Evolutionary conservation across 1,140 invertebrate species (phyloP).

Genomic region (Trichonephila inaurata): DNA sequence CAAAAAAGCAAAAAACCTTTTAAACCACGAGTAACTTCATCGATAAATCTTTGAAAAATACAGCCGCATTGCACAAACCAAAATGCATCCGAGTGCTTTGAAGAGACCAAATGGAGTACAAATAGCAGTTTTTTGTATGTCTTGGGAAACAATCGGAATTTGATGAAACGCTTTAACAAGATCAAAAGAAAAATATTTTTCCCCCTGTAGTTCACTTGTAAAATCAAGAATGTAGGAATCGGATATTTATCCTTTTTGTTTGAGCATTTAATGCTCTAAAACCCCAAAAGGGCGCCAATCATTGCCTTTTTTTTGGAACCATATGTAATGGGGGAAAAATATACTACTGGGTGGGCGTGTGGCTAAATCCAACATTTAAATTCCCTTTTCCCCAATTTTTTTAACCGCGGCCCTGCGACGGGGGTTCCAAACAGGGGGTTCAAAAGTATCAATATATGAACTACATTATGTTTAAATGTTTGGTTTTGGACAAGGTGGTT

Average conservation of each 20-base stretch:
- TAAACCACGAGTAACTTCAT: no score
- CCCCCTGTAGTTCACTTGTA: not conserved
- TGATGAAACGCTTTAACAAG: not conserved
- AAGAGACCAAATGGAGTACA: no score
- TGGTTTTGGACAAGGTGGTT: not conserved
- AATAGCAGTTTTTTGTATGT: conserved; percentile 51
- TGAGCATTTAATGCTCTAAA: no score
- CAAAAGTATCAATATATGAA: no score
- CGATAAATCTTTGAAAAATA: conserved; percentile 65
- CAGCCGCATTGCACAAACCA: not conserved
- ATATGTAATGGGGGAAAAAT: conserved; percentile 78
- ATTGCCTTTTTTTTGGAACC: conserved; percentile 68
- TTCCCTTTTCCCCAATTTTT: not conserved
- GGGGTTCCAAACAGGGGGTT: conserved; percentile 27
- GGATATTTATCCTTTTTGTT: no score
- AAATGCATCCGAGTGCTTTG: conserved; percentile 48
- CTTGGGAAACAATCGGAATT: not conserved
- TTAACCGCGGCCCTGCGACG: conserved; percentile 49
- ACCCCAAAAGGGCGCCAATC: no score
- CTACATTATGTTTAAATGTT: no score
- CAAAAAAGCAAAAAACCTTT: conserved; percentile 22
- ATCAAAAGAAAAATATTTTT: not conserved
- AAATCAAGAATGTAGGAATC: not conserved
- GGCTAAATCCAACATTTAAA: conserved; percentile 55
- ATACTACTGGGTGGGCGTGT: conserved; percentile 75